Evolutionary conservation across 2,888 invertebrate genomes (phyloP).

Genomic region (Steinernema hermaphroditum): DNA sequence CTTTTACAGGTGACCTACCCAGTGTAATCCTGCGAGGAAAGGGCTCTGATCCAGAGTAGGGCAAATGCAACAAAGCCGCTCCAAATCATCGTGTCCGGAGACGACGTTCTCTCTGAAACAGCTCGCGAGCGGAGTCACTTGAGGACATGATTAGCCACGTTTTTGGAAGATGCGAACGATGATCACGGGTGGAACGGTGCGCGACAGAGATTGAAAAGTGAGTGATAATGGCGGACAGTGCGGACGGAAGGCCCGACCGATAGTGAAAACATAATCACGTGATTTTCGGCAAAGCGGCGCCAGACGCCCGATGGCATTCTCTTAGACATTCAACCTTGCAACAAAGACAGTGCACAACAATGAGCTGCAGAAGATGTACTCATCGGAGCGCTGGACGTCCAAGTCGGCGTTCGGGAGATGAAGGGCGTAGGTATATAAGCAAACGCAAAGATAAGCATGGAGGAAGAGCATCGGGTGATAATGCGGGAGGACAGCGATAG

Average conservation of each 20-base stretch:
- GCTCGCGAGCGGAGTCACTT: background rate
- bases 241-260: background rate
- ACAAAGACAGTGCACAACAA: no score
- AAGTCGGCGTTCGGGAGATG: background rate
- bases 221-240: background rate
- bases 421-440: background rate
- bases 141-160: background rate
- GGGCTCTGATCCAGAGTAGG: background rate
- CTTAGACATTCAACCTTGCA: no score
- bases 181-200: background rate
- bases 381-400: background rate
- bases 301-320: no score
- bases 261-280: background rate
- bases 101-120: slow-evolving; percentile 59
- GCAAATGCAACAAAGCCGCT: background rate
- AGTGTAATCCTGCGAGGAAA: slow-evolving; percentile 17
- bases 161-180: background rate
- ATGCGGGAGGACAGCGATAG: slow-evolving; percentile 2
- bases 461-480: slow-evolving; percentile 27
- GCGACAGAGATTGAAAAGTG: slow-evolving; percentile 9
- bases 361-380: no score
- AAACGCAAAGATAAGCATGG: slow-evolving; percentile 15
- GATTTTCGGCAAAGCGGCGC: background rate
- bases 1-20: slow-evolving; percentile 6
- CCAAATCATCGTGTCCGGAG: slow-evolving; percentile 36